Percentiles rank a stretch among this genome's conserved stretches.
Evolutionary conservation across 2,113 vertebrate genomes (phyloP).

Genomic region (Prionailurus bengalensis): DNA sequence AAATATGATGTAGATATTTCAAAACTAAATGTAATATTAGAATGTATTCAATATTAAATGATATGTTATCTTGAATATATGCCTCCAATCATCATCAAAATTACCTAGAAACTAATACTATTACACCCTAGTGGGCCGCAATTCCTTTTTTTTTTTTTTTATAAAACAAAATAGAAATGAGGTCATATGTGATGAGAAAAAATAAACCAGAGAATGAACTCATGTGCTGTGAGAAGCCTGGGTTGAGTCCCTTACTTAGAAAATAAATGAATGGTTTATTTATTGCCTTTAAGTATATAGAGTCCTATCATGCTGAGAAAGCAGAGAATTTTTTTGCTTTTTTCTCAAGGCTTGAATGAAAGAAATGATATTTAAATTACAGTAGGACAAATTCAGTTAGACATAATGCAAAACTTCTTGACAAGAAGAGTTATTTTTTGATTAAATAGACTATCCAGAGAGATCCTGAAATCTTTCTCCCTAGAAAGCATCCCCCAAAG

Average conservation of each 20-base stretch:
- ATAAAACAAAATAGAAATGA: neutral
- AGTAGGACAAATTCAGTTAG: neutral
- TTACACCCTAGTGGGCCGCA: neutral
- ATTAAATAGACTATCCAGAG: neutral
- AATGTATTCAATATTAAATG: neutral
- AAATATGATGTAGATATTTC: neutral
- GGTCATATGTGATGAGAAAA: neutral
- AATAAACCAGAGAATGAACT: neutral
- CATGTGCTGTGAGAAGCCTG: neutral
- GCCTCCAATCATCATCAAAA: neutral
- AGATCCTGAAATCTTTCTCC: neutral
- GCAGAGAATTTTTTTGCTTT: neutral
- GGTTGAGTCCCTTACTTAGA: neutral
- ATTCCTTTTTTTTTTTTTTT: neutral
- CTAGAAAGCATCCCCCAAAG: neutral
- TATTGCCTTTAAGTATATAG: neutral
- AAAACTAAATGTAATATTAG: neutral
- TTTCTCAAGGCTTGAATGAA: neutral
- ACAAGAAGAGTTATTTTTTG: neutral
- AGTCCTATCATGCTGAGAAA: neutral
- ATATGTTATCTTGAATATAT: neutral
- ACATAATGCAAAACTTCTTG: neutral
- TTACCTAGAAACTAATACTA: neutral
- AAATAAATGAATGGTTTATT: neutral
- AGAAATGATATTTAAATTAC: neutral